Evolutionary conservation across 2,797 vertebrate genomes (phyloP).

Genomic region (Onychomys leucogaster): DNA sequence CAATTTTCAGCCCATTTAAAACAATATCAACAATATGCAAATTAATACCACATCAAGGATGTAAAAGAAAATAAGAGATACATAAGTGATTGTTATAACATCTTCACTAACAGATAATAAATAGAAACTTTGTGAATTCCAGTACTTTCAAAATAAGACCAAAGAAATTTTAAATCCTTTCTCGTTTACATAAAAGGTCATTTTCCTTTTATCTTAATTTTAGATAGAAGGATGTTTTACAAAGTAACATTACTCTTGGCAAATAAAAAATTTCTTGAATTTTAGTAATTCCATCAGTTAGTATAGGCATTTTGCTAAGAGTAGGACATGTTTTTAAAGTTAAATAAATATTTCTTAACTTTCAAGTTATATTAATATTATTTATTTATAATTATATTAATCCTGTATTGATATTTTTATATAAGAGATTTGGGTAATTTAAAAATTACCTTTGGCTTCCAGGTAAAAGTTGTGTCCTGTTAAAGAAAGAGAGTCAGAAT

Average conservation of each 20-base stretch:
- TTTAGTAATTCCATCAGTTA: not conserved
- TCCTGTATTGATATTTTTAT: not conserved
- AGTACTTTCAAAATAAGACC: conserved; percentile 1
- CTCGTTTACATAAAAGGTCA: not conserved
- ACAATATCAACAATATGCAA: not conserved
- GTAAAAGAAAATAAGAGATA: not conserved
- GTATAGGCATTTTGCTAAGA: conserved; percentile 4
- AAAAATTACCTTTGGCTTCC: not conserved
- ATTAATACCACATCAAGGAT: not conserved
- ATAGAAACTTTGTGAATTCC: not conserved
- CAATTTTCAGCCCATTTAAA: not conserved
- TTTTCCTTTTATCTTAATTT: not conserved
- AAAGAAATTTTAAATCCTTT: not conserved
- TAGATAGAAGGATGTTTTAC: not conserved
- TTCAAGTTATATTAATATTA: not conserved
- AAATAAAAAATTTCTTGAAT: not conserved
- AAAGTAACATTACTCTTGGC: not conserved
- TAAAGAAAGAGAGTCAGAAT: not conserved
- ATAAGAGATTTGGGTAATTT: not conserved
- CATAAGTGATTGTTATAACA: not conserved
- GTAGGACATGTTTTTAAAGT: not conserved
- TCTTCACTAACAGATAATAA: not conserved
- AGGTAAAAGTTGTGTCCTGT: not conserved
- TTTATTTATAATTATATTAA: not conserved
- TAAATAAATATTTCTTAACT: not conserved